These are phyloP conservation scores for Triops longicaudatus DNA, from an alignment of 1,140 invertebrate genomes.

Conservation along the genomic window DNA sequence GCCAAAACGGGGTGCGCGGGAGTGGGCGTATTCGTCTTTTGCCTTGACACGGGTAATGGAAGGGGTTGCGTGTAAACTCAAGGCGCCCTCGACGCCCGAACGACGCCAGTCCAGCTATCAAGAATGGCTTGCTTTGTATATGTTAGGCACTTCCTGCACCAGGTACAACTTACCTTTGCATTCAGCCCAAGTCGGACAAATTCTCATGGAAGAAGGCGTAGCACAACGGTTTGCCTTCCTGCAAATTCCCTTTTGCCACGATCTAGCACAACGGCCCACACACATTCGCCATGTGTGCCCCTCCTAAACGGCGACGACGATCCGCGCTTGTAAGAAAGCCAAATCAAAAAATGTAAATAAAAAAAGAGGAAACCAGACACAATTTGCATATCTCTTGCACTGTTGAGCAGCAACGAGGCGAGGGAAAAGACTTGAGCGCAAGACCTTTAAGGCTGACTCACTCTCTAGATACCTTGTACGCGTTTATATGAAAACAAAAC, in stretches of 20 bases:
- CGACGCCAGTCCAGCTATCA: not conserved
- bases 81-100: not conserved
- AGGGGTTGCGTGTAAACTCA: not conserved
- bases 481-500: not conserved
- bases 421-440: not conserved
- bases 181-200: not conserved
- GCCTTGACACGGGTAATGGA: not conserved
- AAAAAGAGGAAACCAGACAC: conserved; percentile 4
- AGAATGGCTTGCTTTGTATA: not conserved
- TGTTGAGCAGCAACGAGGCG: conserved; percentile 4
- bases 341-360: not conserved
- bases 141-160: not conserved
- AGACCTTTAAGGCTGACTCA: not conserved
- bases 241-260: too few species aligned
- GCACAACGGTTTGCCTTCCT: too few species aligned
- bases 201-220: too few species aligned
- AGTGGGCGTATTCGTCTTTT: not conserved
- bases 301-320: not conserved
- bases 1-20: too few species aligned
- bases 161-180: not conserved
- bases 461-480: not conserved
- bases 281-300: too few species aligned
- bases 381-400: conserved; percentile 15
- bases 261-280: too few species aligned
- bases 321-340: not conserved